Evolutionary conservation across 2,888 invertebrate species (phyloP), one percentile per base, ranked within the genome.

Genomic region (Merodon equestris): DNA sequence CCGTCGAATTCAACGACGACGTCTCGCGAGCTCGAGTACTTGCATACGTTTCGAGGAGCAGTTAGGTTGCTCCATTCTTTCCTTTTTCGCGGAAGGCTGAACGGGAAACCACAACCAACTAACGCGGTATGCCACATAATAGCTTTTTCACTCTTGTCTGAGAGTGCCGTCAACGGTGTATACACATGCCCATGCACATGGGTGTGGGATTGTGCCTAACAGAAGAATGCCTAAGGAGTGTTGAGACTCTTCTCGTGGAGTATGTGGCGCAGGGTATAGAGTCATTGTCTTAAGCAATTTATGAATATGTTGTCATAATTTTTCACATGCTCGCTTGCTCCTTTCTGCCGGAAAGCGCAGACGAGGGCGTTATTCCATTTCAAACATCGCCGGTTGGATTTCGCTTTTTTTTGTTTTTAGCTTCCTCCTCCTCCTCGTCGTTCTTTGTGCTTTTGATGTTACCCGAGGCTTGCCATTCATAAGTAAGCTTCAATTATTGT

Each of bases 241-340:
- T 27, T 27, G 27, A 27, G 27, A 7, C 27, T 27, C 7, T 7
- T 27, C 27, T 27, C 27, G n/a, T n/a, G 7, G 27, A 27, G 27
- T 7, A 27, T 27, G 7, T 7, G n/a, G n/a, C n/a, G 36, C 36
- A 36, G 10, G 10, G 40, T 18, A 54, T 14, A 27, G 2, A 75
- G 50, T 60, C 66, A 72, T 76, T 76, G 76, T 76, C 66, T 76
- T 57, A 61, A 76, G 27, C 71, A 76, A 76, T 76, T 76, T 72
- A 76, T 76, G 76, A 76, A 76, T 60, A 76, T 61, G 76, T 76
- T 76, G 76, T 66, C 76, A 72, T 76, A 72, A 76, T 76, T 72
- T 76, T 60, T 76, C 70, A 74, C 54, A 64, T 50, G 53, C 48
- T 64, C 64, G 38, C 64, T 53, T 57, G 45, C 50, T 53, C 18